A percentile compares a stretch with the other conserved stretches of the same genome.
Conservation (phyloP, 2,113 vertebrate species). For the Dunckerocampus dactyliophorus region DNA sequence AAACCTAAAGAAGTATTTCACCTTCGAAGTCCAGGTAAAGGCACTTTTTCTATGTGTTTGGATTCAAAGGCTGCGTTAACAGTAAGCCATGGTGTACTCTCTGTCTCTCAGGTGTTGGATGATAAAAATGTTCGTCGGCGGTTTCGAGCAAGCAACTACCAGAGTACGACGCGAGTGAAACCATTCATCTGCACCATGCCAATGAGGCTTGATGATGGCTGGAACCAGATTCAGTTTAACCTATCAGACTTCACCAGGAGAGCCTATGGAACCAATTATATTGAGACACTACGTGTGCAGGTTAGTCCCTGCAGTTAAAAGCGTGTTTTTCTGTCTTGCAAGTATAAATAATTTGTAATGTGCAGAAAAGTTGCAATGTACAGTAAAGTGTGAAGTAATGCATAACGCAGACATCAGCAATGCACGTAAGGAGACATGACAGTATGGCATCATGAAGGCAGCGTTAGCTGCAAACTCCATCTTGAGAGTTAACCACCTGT, state of each 20-base stretch:
- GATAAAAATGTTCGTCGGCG: slow-evolving; percentile 93
- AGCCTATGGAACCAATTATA: slow-evolving; percentile 94
- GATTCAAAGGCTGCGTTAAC: neutral
- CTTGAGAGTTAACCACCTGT: too few species aligned
- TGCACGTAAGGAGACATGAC: too few species aligned
- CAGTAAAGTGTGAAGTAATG: too few species aligned
- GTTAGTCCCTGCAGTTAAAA: too few species aligned
- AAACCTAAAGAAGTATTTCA: slow-evolving; percentile 96
- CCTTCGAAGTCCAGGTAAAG: slow-evolving; percentile 94
- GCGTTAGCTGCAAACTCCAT: too few species aligned
- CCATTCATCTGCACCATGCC: slow-evolving; percentile 99
- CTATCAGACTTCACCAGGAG: slow-evolving; percentile 90
- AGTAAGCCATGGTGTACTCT: neutral
- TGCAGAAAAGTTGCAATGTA: too few species aligned
- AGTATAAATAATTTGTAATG: too few species aligned
- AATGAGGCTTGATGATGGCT: slow-evolving; percentile 92
- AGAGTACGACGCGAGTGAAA: slow-evolving; percentile 93
- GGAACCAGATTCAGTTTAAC: slow-evolving; percentile 99
- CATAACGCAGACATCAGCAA: too few species aligned
- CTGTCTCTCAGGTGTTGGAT: slow-evolving; percentile 82
- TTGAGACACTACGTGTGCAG: slow-evolving; percentile 93
- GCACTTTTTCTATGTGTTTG: neutral
- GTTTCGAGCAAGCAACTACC: slow-evolving; percentile 95
- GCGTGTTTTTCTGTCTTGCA: too few species aligned
- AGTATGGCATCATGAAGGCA: too few species aligned